Percentiles rank a stretch among this genome's conserved stretches.
These are phyloP conservation scores for Octomys mimax DNA, from an alignment of 2,797 vertebrate species.

Conservation along the genomic window DNA sequence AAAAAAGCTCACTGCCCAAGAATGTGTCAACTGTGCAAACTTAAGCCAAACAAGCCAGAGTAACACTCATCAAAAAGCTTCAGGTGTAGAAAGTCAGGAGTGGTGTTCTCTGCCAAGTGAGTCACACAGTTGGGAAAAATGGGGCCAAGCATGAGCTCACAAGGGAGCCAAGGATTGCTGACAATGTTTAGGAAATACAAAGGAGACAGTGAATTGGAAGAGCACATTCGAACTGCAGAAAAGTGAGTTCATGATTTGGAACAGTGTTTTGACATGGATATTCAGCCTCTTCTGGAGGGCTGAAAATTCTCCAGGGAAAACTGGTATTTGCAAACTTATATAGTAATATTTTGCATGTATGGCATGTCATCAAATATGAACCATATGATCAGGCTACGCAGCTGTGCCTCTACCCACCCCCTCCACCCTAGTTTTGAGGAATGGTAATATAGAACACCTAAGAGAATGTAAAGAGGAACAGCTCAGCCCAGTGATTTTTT, in stretches of 20 bases:
- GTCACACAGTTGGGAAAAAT: conserved; percentile 13
- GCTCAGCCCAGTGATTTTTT: neutral
- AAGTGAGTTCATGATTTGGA: neutral
- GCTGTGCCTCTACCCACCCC: neutral
- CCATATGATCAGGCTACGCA: neutral
- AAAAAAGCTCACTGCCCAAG: neutral
- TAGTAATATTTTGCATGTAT: neutral
- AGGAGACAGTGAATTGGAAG: neutral
- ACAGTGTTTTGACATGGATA: neutral
- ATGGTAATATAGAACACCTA: neutral
- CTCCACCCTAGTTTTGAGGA: neutral
- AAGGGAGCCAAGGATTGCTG: neutral
- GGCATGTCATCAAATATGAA: neutral
- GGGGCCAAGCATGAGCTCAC: neutral
- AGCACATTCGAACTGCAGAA: neutral
- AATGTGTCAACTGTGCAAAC: neutral
- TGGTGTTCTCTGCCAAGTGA: neutral
- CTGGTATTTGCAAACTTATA: neutral
- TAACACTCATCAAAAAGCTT: neutral
- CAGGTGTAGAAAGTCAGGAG: conserved; percentile 14
- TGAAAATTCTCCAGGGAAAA: neutral
- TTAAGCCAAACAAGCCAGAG: neutral
- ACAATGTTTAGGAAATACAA: neutral
- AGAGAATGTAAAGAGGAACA: neutral
- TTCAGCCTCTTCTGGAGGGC: neutral